Base-by-base conservation (phyloP, 2,113 vertebrate genomes). In the Tenebrosternarchus preto region DNA sequence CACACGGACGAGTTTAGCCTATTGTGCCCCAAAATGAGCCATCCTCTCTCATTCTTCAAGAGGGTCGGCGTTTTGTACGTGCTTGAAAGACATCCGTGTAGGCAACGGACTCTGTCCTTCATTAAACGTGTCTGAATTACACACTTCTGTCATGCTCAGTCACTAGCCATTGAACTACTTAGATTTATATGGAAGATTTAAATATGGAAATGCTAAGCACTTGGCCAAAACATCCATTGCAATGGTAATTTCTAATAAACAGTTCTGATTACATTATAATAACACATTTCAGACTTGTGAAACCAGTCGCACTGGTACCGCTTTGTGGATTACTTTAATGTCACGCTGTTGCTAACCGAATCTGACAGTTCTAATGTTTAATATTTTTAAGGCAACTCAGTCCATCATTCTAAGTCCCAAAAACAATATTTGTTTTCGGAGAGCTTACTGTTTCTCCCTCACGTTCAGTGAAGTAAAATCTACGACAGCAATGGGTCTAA, bases 231-330 rank as follows among this genome's bases (percentile, higher is more conserved):
- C 68, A 73, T 60, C 78, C 66, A 83, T 84, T 88, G 82, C 81
- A 5, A 87, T 88, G 87, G 82, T 86, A 85, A 88, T 87, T 64
- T 69, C 64, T 72, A 73, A 87, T 85, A 85, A 87, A 88, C 85
- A 85, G 85, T 84, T 84, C 82, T 64, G 59, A 88, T 84, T 85
- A 80, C 80, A 84, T 86, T 86, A 84, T 79, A 84, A 88, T 84
- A 81, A 80, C 80, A 80, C 84, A 86, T 82, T 31, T 27, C 59
- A 70, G 77, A 22, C 77, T 78, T 36, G 68, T 78, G 80, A 69
- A 82, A 82, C 19, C 60, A 57, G 55, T 73, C 64, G 76, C 66
- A 22, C 59, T 36, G 27, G 31, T 36, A 70, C 31, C 57, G 70
- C 36, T 55, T 33, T 77, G 73, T 78, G 61, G 27, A 46, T 83